Evolutionary conservation across 2,888 invertebrate species (phyloP).

Genomic region (Polydrusus cervinus): DNA sequence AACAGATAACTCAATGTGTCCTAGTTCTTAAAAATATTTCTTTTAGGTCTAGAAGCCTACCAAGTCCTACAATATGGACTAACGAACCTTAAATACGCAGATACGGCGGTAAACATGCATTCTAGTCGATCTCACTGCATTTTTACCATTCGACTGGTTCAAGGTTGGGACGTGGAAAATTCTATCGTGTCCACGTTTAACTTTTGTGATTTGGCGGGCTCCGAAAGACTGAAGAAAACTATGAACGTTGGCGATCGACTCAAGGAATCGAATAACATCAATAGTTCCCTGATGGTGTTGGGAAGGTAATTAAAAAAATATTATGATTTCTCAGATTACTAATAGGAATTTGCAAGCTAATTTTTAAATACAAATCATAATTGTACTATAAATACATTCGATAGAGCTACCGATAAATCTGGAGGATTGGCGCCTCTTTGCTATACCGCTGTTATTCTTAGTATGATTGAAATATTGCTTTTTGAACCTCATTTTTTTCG

Average conservation of each 20-base stretch:
- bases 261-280: constrained; percentile 91
- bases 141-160: constrained; percentile 86
- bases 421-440: too few species aligned
- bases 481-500: too few species aligned
- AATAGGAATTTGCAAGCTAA: too few species aligned
- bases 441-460: too few species aligned
- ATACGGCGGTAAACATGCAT: constrained; percentile 85
- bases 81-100: constrained; percentile 83
- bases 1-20: too few species aligned
- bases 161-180: constrained; percentile 69
- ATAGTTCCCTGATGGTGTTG: constrained; percentile 89
- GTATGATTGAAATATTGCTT: too few species aligned
- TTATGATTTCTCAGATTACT: too few species aligned
- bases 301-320: too few species aligned
- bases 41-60: constrained; percentile 85
- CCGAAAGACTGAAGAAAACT: constrained; percentile 86
- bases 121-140: constrained; percentile 94
- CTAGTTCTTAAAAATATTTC: too few species aligned
- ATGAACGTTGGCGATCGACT: constrained; percentile 82
- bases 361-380: too few species aligned
- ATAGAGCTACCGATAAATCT: too few species aligned
- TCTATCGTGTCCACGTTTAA: constrained; percentile 74
- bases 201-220: constrained; percentile 94
- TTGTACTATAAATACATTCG: too few species aligned
- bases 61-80: constrained; percentile 85